Conservation (phyloP, 1,140 invertebrate genomes). For the Oscheius sp. region DNA sequence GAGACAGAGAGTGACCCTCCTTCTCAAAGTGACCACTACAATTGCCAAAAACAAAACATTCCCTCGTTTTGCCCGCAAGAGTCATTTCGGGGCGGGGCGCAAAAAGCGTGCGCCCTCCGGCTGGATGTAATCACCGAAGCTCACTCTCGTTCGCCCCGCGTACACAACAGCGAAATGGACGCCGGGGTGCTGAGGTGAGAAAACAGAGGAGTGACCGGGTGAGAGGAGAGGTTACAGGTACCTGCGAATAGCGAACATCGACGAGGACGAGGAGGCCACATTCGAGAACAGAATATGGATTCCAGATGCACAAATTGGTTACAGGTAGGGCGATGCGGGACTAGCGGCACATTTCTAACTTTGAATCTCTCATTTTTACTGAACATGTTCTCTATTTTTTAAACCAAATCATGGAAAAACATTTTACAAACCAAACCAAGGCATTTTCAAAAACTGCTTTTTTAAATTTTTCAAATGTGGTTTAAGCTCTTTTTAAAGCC, state of each 20-base stretch:
- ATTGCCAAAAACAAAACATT: neutral
- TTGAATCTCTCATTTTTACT: too few relatives aligned
- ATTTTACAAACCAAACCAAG: too few relatives aligned
- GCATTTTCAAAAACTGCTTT: too few relatives aligned
- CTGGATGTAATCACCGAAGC: constrained; percentile 10
- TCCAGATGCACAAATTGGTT: constrained; percentile 14
- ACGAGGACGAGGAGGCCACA: constrained; percentile 8
- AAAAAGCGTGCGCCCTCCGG: neutral
- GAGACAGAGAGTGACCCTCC: neutral
- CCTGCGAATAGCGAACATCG: constrained; percentile 2
- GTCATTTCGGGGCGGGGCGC: neutral
- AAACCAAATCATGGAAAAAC: too few relatives aligned
- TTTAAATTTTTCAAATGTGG: too few relatives aligned
- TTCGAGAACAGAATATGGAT: constrained; percentile 33
- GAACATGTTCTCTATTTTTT: too few relatives aligned
- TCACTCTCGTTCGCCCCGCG: neutral
- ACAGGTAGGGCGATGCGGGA: too few relatives aligned
- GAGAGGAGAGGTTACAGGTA: neutral
- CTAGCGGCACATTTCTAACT: too few relatives aligned
- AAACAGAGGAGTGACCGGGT: neutral
- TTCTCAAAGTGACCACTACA: neutral
- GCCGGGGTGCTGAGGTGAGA: neutral
- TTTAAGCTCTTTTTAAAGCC: too few relatives aligned
- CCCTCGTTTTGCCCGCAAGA: neutral
- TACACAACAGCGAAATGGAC: neutral